These are phyloP conservation scores for Caloenas nicobarica DNA, from an alignment of 2,113 vertebrate species.

Conservation along the genomic window DNA sequence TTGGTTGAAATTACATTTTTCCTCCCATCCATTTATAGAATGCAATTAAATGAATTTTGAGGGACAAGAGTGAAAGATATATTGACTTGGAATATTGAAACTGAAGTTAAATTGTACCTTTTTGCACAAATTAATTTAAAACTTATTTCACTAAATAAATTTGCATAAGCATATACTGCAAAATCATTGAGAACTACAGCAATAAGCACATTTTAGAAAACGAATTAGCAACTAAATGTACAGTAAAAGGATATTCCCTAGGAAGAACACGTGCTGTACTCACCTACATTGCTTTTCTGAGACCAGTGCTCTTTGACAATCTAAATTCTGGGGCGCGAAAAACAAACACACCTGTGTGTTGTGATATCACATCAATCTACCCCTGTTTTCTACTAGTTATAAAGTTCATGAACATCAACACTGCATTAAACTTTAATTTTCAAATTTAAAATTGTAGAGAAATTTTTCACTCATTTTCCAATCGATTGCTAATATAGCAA, in stretches of 20 bases:
- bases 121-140: background rate
- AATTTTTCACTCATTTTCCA: background rate
- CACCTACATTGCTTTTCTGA: background rate
- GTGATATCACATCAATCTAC: background rate
- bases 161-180: background rate
- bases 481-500: background rate
- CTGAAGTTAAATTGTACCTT: background rate
- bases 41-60: background rate
- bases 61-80: background rate
- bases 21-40: slow-evolving; percentile 1
- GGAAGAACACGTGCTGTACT: background rate
- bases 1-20: background rate
- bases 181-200: background rate
- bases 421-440: background rate
- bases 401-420: background rate
- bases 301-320: background rate
- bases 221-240: background rate
- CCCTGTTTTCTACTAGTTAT: background rate
- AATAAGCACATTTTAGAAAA: background rate
- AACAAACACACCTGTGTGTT: background rate
- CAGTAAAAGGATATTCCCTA: background rate
- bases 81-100: background rate
- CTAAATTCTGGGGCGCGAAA: background rate
- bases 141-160: background rate
- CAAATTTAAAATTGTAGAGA: background rate